A percentile compares a stretch with the other conserved stretches of the same genome.
phyloP scores from a whole-genome alignment of 2,888 invertebrate species.

The Incurvaria masculella region DNA sequence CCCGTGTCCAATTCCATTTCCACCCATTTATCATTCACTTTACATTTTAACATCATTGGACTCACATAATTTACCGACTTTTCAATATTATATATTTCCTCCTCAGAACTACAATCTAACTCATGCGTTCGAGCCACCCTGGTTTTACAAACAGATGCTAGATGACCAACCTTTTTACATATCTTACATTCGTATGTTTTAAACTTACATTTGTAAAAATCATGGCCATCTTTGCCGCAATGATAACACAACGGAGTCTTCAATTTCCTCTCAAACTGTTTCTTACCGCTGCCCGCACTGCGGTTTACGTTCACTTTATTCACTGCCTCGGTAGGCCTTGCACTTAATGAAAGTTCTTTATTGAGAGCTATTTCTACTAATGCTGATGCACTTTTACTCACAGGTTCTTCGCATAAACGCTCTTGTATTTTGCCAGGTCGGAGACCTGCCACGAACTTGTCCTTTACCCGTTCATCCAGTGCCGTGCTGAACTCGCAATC shows the following conservation, averaged over 20 bases:
- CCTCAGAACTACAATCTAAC: no score
- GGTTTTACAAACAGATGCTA: background rate
- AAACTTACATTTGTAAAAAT: constrained; percentile 2
- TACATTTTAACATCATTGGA: background rate
- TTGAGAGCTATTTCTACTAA: background rate
- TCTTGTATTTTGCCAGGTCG: background rate
- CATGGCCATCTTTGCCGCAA: background rate
- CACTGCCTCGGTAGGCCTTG: background rate
- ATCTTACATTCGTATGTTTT: constrained; percentile 2
- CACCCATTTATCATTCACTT: background rate
- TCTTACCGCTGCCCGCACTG: no score
- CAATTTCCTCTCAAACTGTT: background rate
- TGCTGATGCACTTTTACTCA: background rate
- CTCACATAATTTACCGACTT: background rate
- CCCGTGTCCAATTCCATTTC: background rate
- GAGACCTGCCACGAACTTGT: background rate
- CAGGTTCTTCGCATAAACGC: background rate
- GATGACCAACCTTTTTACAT: background rate
- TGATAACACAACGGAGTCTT: background rate
- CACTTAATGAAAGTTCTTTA: background rate
- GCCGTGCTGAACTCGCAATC: background rate
- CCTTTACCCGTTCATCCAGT: background rate
- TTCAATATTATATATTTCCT: background rate
- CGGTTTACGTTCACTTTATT: background rate
- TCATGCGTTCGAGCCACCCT: background rate